These are phyloP conservation scores for Anguilla pacifica DNA, from an alignment of 2,797 vertebrate genomes.

Conservation along the genomic window DNA sequence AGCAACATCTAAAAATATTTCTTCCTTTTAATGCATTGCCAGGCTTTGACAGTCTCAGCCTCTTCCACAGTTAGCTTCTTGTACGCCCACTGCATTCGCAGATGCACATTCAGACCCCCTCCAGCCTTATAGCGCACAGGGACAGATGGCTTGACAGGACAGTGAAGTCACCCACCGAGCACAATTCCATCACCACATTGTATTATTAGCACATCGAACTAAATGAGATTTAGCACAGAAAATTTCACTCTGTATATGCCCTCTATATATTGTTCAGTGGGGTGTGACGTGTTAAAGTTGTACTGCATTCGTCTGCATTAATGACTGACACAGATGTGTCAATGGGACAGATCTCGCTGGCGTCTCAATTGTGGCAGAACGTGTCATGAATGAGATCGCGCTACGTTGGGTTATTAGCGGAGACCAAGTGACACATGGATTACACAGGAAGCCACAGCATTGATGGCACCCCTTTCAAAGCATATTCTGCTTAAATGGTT, in stretches of 20 bases:
- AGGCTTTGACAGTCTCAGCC: not conserved
- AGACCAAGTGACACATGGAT: not conserved
- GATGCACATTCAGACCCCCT: not conserved
- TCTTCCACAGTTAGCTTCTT: too few relatives aligned
- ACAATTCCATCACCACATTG: not conserved
- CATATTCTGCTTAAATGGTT: not conserved
- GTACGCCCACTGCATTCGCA: not conserved
- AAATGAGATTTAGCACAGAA: not conserved
- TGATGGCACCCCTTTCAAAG: not conserved
- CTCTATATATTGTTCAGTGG: too few relatives aligned
- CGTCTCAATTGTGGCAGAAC: not conserved
- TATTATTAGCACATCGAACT: not conserved
- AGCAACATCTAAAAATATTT: not conserved
- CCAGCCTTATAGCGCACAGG: not conserved
- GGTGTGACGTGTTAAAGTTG: not conserved
- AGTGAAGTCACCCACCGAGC: not conserved
- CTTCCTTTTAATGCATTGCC: not conserved
- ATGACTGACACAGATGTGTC: not conserved
- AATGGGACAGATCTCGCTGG: not conserved
- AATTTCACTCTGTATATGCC: not conserved
- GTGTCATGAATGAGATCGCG: not conserved
- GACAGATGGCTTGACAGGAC: constrained; percentile 11
- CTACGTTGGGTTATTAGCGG: too few relatives aligned
- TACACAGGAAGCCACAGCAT: not conserved
- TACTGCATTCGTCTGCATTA: too few relatives aligned